Evolutionary conservation across 2,797 vertebrate genomes (phyloP).

Genomic region (Acrossocheilus wenchowensis): DNA sequence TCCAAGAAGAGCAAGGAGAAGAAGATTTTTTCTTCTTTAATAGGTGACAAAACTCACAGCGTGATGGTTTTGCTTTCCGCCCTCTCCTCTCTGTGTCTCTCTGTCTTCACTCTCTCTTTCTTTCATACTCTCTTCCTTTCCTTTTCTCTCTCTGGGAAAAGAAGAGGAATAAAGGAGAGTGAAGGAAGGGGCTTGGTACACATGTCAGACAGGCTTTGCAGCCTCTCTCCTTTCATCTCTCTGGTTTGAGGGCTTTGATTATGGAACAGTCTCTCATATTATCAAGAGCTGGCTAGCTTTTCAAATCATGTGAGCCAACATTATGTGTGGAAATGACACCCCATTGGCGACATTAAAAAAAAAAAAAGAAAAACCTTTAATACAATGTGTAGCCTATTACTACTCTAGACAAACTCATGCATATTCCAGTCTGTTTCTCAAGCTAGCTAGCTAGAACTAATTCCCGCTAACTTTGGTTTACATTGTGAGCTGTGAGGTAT

Average conservation of each 20-base stretch:
- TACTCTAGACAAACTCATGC: neutral
- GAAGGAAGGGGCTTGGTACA: slow-evolving; percentile 56
- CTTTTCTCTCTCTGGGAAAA: slow-evolving; percentile 50
- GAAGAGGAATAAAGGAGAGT: slow-evolving; percentile 55
- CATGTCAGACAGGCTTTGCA: slow-evolving; percentile 67
- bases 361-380: slow-evolving; percentile 47
- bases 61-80: slow-evolving; percentile 50
- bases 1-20: slow-evolving; percentile 52
- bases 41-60: slow-evolving; percentile 66
- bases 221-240: slow-evolving; percentile 68
- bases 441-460: neutral
- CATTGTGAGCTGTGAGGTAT: slow-evolving; percentile 1
- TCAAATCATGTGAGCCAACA: slow-evolving; percentile 59
- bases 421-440: neutral
- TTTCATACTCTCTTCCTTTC: slow-evolving; percentile 2
- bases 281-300: slow-evolving; percentile 61
- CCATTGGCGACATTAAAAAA: slow-evolving; percentile 51
- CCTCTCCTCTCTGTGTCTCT: slow-evolving; percentile 26
- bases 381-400: slow-evolving; percentile 40
- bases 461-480: neutral
- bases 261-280: slow-evolving; percentile 65
- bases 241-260: slow-evolving; percentile 74
- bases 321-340: slow-evolving; percentile 62
- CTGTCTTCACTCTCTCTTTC: neutral
- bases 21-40: slow-evolving; percentile 61